Base-by-base conservation (phyloP, 1,140 invertebrate genomes). In the Rhyzopertha dominica region DNA sequence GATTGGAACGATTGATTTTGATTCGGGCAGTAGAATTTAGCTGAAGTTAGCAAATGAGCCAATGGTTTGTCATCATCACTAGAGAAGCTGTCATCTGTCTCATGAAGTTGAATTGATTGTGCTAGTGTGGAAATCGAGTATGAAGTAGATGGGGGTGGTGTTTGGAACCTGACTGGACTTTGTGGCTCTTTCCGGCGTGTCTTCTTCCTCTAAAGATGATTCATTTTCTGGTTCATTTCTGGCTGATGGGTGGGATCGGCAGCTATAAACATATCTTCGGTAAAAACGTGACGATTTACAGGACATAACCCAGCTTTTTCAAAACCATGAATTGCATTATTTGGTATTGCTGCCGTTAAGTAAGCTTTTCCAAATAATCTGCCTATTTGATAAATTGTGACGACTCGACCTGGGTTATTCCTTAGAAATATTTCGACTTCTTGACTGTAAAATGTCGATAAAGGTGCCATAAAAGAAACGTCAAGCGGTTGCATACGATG, bases 321-420 rank as follows among this genome's bases (percentile, higher is more conserved):
- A 49, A 59, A 58, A 43, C 51, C 51, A 41, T 63, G 62, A 7
- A 67, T 51, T 10, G 59, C 54, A 43, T 47, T 65, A 32, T 37
- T 5, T 30, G 48, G 20, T 41, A n/a, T n/a, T 36, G 26, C 28
- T 18, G 30, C 26, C 22, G n/a, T 31, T 49, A 30, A 43, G 14
- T 28, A 51, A 10, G 39, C 49, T 5, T 24, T 37, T 38, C 43
- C 48, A 47, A 49, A 44, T 20, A 51, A 47, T 17, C 29, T 51
- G 32, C 12, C 14, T 18, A 43, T 24, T 47, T 47, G 43, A 18
- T 26, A 42, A 42, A 29, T 34, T 39, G 17, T 18, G 9, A 47
- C 31, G 22, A 42, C 20, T 18, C 43, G 24, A 13, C 36, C 41
- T 43, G 38, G 34, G 43, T 51, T 54, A 26, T 47, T 43, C 18